Conservation (phyloP, 2,797 vertebrate species). For the Perodicticus potto region DNA sequence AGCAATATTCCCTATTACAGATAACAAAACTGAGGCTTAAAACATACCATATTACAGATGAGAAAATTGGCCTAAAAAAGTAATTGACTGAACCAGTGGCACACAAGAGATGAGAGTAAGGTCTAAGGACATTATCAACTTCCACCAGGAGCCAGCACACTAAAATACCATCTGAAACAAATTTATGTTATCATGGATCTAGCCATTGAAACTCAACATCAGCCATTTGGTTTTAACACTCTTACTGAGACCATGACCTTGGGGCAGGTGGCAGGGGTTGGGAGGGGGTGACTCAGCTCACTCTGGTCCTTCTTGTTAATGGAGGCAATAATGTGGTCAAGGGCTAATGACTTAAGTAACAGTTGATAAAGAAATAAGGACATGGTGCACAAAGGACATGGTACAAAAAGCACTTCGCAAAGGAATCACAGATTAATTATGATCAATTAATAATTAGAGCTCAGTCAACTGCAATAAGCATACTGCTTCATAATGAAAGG, state of each 20-base stretch:
- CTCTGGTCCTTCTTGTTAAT: neutral
- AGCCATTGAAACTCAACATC: neutral
- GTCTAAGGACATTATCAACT: neutral
- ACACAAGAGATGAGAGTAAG: neutral
- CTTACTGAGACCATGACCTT: neutral
- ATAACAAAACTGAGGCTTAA: conserved; percentile 12
- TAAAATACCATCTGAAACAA: neutral
- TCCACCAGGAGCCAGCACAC: neutral
- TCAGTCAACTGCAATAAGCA: conserved; percentile 24
- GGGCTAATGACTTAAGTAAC: neutral
- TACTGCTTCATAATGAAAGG: neutral
- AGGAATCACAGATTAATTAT: neutral
- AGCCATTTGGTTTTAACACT: neutral
- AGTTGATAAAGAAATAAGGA: neutral
- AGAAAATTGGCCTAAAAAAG: conserved; percentile 30
- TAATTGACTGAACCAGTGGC: neutral
- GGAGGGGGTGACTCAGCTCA: neutral
- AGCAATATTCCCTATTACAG: neutral
- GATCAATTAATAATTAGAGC: neutral
- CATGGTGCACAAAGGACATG: too few relatives aligned
- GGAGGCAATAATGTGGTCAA: neutral
- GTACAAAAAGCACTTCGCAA: neutral
- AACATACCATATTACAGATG: neutral
- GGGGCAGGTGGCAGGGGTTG: fast-evolving
- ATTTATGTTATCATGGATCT: neutral